Evolutionary conservation across 2,113 vertebrate species (phyloP).

Genomic region (Thinocorus orbignyianus): DNA sequence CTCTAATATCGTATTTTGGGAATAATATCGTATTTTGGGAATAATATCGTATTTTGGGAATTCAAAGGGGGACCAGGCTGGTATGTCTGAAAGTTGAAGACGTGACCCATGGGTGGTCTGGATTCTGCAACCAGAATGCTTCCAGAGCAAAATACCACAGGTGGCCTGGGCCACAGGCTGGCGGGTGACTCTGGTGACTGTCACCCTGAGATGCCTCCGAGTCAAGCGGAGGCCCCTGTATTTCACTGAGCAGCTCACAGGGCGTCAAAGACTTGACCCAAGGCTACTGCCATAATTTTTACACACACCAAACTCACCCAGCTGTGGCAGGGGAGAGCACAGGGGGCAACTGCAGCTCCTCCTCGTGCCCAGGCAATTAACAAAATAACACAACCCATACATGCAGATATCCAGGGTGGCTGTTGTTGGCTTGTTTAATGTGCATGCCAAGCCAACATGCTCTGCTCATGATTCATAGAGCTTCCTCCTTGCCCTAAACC

Average conservation of each 20-base stretch:
- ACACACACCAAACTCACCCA: background rate
- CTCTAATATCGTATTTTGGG: background rate
- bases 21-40: too few species aligned
- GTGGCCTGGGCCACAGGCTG: background rate
- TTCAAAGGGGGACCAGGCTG: background rate
- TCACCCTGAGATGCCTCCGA: background rate
- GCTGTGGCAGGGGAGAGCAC: background rate
- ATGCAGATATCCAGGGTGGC: background rate
- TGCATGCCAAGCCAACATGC: background rate
- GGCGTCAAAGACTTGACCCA: background rate
- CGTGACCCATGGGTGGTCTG: fast-evolving
- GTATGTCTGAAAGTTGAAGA: background rate
- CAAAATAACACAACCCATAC: background rate
- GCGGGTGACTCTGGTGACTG: background rate
- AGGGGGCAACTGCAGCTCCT: background rate
- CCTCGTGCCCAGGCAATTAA: background rate
- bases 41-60: background rate
- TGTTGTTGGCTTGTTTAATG: background rate
- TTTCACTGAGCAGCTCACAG: background rate
- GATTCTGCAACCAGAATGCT: background rate
- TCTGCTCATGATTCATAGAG: background rate
- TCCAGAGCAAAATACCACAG: background rate
- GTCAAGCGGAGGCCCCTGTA: background rate
- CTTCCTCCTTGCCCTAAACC: background rate
- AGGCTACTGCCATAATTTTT: background rate